phyloP scores from a whole-genome alignment of 2,113 vertebrate species.

The Perccottus glenii region DNA sequence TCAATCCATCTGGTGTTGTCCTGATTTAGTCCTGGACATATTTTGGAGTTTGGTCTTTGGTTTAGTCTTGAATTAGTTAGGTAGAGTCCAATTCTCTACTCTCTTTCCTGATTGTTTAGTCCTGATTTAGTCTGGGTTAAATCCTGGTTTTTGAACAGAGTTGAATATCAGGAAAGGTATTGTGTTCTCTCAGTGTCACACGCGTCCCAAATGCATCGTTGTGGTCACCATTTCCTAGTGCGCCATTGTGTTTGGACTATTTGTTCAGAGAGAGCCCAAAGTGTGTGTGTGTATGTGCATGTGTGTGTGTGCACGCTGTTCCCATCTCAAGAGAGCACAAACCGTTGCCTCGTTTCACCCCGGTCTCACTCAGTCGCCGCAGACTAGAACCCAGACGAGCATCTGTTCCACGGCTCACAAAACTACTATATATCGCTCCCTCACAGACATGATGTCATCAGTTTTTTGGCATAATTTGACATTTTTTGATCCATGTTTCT shows the following conservation, averaged over 20 bases:
- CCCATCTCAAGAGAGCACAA: constrained; percentile 44
- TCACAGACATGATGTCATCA: constrained; percentile 81
- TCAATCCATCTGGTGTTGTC: not conserved
- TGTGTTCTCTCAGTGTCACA: not conserved
- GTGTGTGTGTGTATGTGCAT: constrained; percentile 11
- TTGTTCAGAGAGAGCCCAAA: constrained; percentile 49
- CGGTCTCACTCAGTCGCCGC: constrained; percentile 31
- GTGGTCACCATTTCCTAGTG: constrained; percentile 52
- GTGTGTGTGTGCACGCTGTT: constrained; percentile 19
- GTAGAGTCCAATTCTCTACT: not conserved
- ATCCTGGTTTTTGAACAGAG: too few species aligned
- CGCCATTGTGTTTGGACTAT: constrained; percentile 65
- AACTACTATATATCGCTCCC: constrained; percentile 40
- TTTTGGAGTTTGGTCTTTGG: not conserved
- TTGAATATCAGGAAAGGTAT: too few species aligned
- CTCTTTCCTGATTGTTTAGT: not conserved
- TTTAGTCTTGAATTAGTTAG: too few species aligned
- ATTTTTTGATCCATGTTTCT: constrained; percentile 33
- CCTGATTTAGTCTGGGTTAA: too few species aligned
- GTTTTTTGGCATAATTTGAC: constrained; percentile 61
- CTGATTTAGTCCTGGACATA: not conserved
- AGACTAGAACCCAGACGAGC: constrained; percentile 69
- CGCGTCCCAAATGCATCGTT: constrained; percentile 14
- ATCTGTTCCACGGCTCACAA: constrained; percentile 69
- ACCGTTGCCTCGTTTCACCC: constrained; percentile 55